Base-by-base conservation (phyloP, 2,113 vertebrate species). In the Rhynchopsitta pachyrhyncha region DNA sequence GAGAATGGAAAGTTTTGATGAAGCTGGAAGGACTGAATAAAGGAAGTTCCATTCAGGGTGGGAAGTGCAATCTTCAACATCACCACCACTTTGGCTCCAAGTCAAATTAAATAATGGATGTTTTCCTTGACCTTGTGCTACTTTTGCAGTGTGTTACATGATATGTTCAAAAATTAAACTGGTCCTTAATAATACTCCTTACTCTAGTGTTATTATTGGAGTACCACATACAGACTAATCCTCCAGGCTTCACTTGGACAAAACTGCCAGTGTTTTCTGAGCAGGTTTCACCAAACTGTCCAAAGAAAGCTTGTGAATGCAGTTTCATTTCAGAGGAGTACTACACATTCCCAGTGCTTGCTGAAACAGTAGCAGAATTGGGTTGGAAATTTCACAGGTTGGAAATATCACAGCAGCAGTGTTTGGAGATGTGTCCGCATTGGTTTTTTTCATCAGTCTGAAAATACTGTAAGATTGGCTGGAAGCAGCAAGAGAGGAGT, bases 91-190 rank as follows among this genome's bases (percentile, higher is more conserved):
- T 92, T 96, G 96, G 88, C 88, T 94, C 18, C 12, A 73, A 93
- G 70, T 87, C 96, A 96, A 95, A 89, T 94, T 87, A 96, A 94
- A 97, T 95, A 95, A 95, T 86, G 46, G n/a, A 84, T 91, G 44
- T 95, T 96, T 96, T 89, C 86, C 83, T 95, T 96, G 95, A 96
- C 92, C 78, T 95, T 87, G 47, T 92, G 86, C 73, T 96, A 92
- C 90, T 96, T 97, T 95, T 7, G 2, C 41, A 79, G 59, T 87
- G 49, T 91, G 86, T 77, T 95, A 96, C 69, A 74, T 17, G 91
- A 94, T 94, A 92, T 1, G 3, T 82, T 76, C 20, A 93, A 88
- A 95, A 96, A 78, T 92, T 87, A 92, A 95, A 87, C 57, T 91
- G 70, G 52, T 12, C 86, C 70, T 93, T 93, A 93, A 71, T 91